Evolutionary conservation across 2,797 vertebrate genomes (phyloP).

Genomic region (Euphonia xanthogaster): DNA sequence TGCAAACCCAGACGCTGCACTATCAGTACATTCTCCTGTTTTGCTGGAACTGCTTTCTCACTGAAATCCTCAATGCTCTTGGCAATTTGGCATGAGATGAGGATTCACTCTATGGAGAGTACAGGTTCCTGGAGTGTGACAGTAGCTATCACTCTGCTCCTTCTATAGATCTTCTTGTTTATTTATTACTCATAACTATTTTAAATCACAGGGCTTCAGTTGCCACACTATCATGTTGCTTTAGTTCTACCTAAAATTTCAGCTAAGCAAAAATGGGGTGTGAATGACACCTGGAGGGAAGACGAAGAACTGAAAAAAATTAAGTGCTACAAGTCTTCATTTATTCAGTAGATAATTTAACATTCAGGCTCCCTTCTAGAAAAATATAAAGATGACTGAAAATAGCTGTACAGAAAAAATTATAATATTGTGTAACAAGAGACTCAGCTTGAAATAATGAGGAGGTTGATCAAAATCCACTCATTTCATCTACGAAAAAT

Average conservation of each 20-base stretch:
- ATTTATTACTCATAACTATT: background rate
- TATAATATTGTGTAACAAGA: background rate
- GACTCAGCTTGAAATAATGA: background rate
- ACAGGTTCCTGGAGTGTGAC: background rate
- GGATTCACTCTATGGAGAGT: background rate
- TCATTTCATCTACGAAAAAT: background rate
- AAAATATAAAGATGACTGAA: background rate
- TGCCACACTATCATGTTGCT: background rate
- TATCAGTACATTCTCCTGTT: background rate
- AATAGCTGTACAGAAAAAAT: background rate
- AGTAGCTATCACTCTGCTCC: background rate
- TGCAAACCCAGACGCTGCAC: background rate
- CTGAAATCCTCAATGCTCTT: background rate
- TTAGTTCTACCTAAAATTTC: background rate
- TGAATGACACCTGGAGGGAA: background rate
- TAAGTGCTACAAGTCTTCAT: background rate
- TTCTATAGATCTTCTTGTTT: background rate
- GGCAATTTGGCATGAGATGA: background rate
- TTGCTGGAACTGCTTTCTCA: background rate
- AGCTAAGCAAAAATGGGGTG: background rate
- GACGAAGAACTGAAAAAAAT: background rate
- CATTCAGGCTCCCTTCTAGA: background rate
- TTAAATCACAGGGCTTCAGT: background rate
- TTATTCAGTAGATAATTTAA: background rate
- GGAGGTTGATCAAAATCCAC: background rate